phyloP scores from a whole-genome alignment of 1,140 invertebrate species.

The Cherax destructor region DNA sequence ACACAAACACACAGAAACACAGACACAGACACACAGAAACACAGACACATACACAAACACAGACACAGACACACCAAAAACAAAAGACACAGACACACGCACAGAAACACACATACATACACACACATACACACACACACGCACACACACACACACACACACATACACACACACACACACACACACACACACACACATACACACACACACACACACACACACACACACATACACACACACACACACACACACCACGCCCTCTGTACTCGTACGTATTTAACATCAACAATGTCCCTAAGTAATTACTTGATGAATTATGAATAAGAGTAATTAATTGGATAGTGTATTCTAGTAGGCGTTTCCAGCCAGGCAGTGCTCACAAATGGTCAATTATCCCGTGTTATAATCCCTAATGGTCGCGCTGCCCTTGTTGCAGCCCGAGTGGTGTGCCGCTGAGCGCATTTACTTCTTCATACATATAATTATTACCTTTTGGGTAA shows the following conservation, averaged over 20 bases:
- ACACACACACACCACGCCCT: no score
- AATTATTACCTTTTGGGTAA: not conserved
- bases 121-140: not conserved
- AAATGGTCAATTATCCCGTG: not conserved
- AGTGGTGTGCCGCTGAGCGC: not conserved
- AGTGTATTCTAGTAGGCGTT: not conserved
- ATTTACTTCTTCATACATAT: not conserved
- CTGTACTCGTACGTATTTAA: not conserved
- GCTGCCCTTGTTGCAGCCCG: not conserved
- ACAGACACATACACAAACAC: no score
- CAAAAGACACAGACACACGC: no score
- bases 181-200: no score
- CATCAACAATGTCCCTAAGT: not conserved
- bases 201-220: no score
- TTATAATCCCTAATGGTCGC: not conserved
- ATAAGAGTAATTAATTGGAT: not conserved
- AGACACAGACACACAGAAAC: no score
- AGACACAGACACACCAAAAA: no score
- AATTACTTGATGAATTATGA: constrained; percentile 2
- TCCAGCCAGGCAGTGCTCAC: not conserved
- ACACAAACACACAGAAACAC: no score
- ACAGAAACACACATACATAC: no score
- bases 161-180: no score
- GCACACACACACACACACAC: no score
- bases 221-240: no score